These are phyloP conservation scores for Speoplatyrhinus poulsoni DNA, from an alignment of 2,113 vertebrate species.

Conservation along the genomic window DNA sequence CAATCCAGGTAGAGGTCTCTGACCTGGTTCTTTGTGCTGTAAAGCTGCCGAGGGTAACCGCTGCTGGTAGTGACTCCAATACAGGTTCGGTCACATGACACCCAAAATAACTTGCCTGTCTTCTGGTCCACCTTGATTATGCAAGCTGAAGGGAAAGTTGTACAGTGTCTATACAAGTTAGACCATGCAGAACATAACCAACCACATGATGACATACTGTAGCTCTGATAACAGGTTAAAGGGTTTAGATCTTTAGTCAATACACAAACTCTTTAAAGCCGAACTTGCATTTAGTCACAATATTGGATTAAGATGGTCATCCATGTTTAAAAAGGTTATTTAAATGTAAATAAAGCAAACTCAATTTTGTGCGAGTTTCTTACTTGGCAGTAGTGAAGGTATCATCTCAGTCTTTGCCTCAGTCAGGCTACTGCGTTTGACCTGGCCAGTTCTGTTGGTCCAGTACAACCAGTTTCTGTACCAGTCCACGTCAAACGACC, in stretches of 20 bases:
- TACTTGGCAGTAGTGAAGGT: conserved; percentile 76
- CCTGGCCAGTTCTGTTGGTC: conserved; percentile 75
- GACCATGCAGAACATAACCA: too few species aligned
- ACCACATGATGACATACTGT: too few species aligned
- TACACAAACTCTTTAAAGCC: too few species aligned
- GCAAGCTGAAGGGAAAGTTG: conserved; percentile 73
- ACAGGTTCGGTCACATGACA: conserved; percentile 78
- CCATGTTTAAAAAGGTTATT: not conserved
- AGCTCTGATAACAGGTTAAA: too few species aligned
- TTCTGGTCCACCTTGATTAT: conserved; percentile 78
- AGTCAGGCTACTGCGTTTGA: conserved; percentile 70
- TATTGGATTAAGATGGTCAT: too few species aligned
- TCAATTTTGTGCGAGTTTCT: not conserved
- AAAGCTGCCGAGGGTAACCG: conserved; percentile 59
- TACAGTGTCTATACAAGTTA: too few species aligned
- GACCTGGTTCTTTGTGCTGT: conserved; percentile 71
- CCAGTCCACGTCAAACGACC: conserved; percentile 87
- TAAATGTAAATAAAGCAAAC: not conserved
- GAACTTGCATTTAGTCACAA: too few species aligned
- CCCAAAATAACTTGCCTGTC: conserved; percentile 82
- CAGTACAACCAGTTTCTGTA: conserved; percentile 81
- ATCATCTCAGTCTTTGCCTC: conserved; percentile 70
- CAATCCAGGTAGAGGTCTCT: conserved; percentile 81
- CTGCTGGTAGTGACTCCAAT: conserved; percentile 67
- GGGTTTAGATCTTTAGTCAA: too few species aligned